A percentile compares a stretch with the other conserved stretches of the same genome.
These are phyloP conservation scores for Thecocarcelia acutangulata DNA, from an alignment of 2,888 invertebrate species.

Conservation along the genomic window DNA sequence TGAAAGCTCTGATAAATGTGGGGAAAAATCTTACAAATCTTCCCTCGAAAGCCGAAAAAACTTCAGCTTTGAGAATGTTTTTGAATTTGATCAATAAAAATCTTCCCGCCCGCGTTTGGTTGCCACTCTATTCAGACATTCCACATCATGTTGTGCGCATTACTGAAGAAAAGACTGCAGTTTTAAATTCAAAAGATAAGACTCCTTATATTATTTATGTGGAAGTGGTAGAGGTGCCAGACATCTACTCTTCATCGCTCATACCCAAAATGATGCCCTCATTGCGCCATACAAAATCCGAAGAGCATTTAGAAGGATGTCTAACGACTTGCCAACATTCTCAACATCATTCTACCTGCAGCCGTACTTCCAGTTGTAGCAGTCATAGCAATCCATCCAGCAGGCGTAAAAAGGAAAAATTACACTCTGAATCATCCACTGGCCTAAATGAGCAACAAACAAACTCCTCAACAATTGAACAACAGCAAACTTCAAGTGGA, in stretches of 20 bases:
- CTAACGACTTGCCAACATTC: conserved; percentile 70
- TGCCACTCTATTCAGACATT: conserved; percentile 92
- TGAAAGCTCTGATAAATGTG: conserved; percentile 92
- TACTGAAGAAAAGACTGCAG: conserved; percentile 97
- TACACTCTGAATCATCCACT: conserved; percentile 68
- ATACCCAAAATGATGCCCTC: conserved; percentile 94
- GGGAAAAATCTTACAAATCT: conserved; percentile 91
- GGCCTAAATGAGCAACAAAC: conserved; percentile 33
- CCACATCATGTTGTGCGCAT: conserved; percentile 97
- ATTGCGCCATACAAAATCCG: conserved; percentile 95
- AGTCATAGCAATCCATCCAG: conserved; percentile 73
- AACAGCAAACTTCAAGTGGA: background rate
- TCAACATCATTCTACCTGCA: conserved; percentile 73
- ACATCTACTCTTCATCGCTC: conserved; percentile 91
- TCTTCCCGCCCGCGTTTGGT: conserved; percentile 98
- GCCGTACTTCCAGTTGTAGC: conserved; percentile 77
- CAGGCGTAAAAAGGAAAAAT: conserved; percentile 72
- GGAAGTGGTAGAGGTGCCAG: conserved; percentile 94
- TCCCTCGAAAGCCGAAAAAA: conserved; percentile 94
- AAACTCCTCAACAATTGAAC: background rate
- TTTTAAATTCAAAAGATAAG: conserved; percentile 94
- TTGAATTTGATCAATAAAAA: conserved; percentile 96
- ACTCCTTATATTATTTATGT: conserved; percentile 99
- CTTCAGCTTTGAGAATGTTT: conserved; percentile 95
- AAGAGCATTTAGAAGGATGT: conserved; percentile 89